phyloP scores from a whole-genome alignment of 2,888 invertebrate species.

The Lydus trimaculatus region DNA sequence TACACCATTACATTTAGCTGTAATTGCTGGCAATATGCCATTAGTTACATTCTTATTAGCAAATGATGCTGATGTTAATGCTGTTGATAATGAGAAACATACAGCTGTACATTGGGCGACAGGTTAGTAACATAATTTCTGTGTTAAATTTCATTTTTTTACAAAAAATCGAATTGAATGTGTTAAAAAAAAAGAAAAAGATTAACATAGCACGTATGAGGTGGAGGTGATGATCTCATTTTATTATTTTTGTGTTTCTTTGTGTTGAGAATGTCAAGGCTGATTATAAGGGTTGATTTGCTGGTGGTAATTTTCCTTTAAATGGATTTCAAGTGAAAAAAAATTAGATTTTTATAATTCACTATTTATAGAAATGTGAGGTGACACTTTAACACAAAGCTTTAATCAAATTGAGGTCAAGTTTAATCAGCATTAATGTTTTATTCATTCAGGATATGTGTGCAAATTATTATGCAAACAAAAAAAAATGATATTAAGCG shows the following conservation, averaged over 20 bases:
- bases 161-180: neutral
- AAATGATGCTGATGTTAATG: constrained; percentile 88
- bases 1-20: constrained; percentile 93
- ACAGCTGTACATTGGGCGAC: constrained; percentile 98
- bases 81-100: constrained; percentile 92
- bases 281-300: neutral
- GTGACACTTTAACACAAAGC: neutral
- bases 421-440: neutral
- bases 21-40: constrained; percentile 90
- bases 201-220: neutral
- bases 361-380: neutral
- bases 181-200: neutral
- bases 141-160: too few species aligned
- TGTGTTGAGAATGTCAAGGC: constrained; percentile 23
- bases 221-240: too few species aligned
- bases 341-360: neutral
- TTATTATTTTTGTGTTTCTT: constrained; percentile 15
- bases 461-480: neutral
- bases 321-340: neutral
- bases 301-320: neutral
- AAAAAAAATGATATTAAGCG: neutral
- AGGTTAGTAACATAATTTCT: too few species aligned
- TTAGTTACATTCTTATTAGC: constrained; percentile 86
- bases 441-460: neutral
- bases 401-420: neutral